Evolutionary conservation across 2,888 invertebrate species (phyloP), one percentile per base, ranked within the genome.

Genomic region (Sarcophaga subvicina): DNA sequence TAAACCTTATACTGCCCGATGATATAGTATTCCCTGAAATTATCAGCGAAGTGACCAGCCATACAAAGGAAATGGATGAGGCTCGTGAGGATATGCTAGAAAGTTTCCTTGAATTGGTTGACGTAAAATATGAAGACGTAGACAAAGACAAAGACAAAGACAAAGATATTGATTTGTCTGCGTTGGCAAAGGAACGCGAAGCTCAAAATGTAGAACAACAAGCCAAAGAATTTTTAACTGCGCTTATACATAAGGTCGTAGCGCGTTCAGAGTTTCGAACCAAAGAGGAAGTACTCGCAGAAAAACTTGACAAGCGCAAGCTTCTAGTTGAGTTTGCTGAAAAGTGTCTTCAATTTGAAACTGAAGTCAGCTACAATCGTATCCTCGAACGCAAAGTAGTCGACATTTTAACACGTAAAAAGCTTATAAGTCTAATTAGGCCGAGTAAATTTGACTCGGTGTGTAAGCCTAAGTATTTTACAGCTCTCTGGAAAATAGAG

Each of bases 391-490:
- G 88, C 0, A 92, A 91, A 62, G 70, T 89, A 3, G 60, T 77
- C 2, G 91, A 92, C 0, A 91, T 90, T 84, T 92, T 86, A 71
- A 91, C 90, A 5, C 90, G 92, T 0, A 83, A 83, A 47, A 88
- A 59, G 86, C 88, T 45, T 37, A 14, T 4, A 90, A 91, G 0
- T 86, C 88, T 0, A 86, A 92, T 54, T 8, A 4, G 14, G 0
- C 89, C 89, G 90, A 90, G 60, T 85, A 73, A 37, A 37, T 37
- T 8, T 37, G 37, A 37, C 37, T 37, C 3, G 37, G 10, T 37
- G 8, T 10, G 37, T 37, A 37, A 10, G 10, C 37, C 8, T 37
- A 37, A 37, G 10, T 37, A 37, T 10, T 10, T 2, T 37, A 10
- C 37, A 37, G 37, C 37, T 37, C 37, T 37, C 8, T 37, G 10